Base-by-base conservation (phyloP, 2,113 vertebrate genomes). In the Eleginops maclovinus region DNA sequence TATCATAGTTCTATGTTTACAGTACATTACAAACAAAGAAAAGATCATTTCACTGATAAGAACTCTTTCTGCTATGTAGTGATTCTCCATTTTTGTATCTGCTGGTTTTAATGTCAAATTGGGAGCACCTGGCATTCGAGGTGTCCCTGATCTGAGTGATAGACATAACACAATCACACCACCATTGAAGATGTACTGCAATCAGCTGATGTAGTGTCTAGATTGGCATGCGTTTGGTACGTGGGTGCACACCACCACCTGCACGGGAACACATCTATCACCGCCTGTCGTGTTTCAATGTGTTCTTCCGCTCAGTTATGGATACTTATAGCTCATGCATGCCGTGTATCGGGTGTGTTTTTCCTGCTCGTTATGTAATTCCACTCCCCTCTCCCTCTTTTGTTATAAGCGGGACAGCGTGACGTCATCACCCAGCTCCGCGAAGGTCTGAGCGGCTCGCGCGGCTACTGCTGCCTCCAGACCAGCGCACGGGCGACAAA, bases 361-460 rank as follows among this genome's bases (percentile, higher is more conserved):
- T 10, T 2, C 9, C 4, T 15, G 14, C 14, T 62, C 8, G 15
- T 92, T 90, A 77, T 80, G 79, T 87, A 89, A 91, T 68, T 6
- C 3, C 8, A 28, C 50, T 24, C 51, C 59, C 9, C 43, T 5
- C 31, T 59, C 50, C 36, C 11, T 10, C 68, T 60, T 53, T 77
- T 54, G 47, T 87, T 87, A 71, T 85, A 68, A 74, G 71, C 67
- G 21, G 68, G 68, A 43, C 44, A 13, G 19, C n/a, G n/a, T 80
- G 82, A 91, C 88, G 93, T 93, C 92, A 92, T 49, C 85, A 70
- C 4, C 24, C 69, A 77, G 87, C 74, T 85, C 68, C 58, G 59
- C 16, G 40, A 26, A 44, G 24, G 72, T 78, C 68, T 77, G 75
- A 58, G 65, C 47, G 49, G 70, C 65, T 75, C 71, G 70, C 73